Percentiles rank a stretch among this genome's conserved stretches.
Conservation (phyloP, 2,888 invertebrate species). For the Brachyptera risi region DNA sequence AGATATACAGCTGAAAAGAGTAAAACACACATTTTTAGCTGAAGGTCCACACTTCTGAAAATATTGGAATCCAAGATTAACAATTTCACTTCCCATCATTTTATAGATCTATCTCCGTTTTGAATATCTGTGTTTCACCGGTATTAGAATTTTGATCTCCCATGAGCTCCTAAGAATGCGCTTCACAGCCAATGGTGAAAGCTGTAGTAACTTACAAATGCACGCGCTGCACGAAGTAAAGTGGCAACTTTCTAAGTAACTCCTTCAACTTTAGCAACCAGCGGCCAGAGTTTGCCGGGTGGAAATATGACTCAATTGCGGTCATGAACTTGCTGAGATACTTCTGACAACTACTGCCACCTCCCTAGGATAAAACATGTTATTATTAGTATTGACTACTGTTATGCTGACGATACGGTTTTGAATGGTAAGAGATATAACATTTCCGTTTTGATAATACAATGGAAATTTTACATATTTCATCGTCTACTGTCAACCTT, state of each 20-base stretch:
- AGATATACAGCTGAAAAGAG: too few species aligned
- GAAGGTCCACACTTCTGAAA: too few species aligned
- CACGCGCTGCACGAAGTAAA: conserved; percentile 59
- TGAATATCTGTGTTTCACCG: too few species aligned
- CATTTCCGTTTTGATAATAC: too few species aligned
- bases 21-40: too few species aligned
- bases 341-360: conserved; percentile 61
- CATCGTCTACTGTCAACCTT: too few species aligned
- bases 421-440: background rate
- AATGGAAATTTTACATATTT: too few species aligned
- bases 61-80: too few species aligned
- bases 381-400: conserved; percentile 41
- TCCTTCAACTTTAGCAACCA: conserved; percentile 70
- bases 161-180: too few species aligned
- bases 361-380: conserved; percentile 64
- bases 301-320: conserved; percentile 79
- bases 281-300: conserved; percentile 81
- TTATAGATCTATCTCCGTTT: background rate
- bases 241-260: conserved; percentile 63
- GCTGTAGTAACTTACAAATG: conserved; percentile 41
- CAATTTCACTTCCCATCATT: too few species aligned
- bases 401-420: background rate
- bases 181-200: too few species aligned
- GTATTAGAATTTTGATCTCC: too few species aligned
- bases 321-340: conserved; percentile 77